Percentiles rank a stretch among this genome's conserved stretches.
These are phyloP conservation scores for Oreonectes daqikongensis DNA, from an alignment of 2,797 vertebrate genomes.

Conservation along the genomic window DNA sequence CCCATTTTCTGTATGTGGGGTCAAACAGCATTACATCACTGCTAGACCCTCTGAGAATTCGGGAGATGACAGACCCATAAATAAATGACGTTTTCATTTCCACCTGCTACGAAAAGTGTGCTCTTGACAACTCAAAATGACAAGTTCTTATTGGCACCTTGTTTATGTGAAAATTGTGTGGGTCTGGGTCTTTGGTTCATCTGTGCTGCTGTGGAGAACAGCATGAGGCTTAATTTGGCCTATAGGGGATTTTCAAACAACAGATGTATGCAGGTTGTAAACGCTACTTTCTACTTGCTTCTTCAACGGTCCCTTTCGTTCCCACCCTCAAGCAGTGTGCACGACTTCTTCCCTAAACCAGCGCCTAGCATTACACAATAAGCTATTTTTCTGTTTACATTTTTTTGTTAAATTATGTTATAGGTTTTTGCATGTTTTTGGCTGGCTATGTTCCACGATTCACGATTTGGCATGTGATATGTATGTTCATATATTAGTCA, in stretches of 20 bases:
- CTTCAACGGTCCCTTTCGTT: slow-evolving; percentile 20
- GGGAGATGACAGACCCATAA: slow-evolving; percentile 59
- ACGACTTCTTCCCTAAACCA: slow-evolving; percentile 37
- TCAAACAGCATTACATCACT: slow-evolving; percentile 77
- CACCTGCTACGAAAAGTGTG: slow-evolving; percentile 26
- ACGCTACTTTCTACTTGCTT: slow-evolving; percentile 55
- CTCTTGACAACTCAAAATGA: neutral
- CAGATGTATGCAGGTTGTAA: slow-evolving; percentile 67
- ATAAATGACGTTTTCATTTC: slow-evolving; percentile 48
- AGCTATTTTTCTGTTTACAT: accelerated
- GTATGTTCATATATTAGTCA: slow-evolving; percentile 54
- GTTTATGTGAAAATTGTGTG: slow-evolving; percentile 32
- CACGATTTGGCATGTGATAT: slow-evolving; percentile 40
- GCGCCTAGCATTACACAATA: neutral
- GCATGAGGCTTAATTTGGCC: slow-evolving; percentile 68
- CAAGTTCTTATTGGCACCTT: neutral
- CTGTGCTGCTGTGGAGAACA: slow-evolving; percentile 60
- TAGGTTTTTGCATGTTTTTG: neutral
- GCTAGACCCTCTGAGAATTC: slow-evolving; percentile 52
- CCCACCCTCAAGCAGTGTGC: slow-evolving; percentile 30
- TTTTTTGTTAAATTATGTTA: neutral
- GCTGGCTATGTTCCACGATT: slow-evolving; percentile 10
- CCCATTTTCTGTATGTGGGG: slow-evolving; percentile 68
- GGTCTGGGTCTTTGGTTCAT: slow-evolving; percentile 50
- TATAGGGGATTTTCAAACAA: slow-evolving; percentile 65